Evolutionary conservation across 1,140 invertebrate species (phyloP).

Genomic region (Psix sp.): DNA sequence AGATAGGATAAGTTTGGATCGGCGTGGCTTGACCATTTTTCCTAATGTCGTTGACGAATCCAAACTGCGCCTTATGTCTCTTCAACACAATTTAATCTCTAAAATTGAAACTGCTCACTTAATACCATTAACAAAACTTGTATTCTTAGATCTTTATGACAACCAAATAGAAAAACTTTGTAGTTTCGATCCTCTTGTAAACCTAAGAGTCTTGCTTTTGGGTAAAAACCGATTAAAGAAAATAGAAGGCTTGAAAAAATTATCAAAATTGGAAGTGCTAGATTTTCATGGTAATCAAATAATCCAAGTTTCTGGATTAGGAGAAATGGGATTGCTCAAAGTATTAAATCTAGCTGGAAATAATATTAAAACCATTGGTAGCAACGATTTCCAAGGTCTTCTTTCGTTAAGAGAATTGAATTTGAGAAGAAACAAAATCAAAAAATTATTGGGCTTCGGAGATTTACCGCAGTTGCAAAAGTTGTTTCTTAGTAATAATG

Average conservation of each 20-base stretch:
- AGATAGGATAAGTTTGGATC: constrained; percentile 86
- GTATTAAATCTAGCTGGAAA: constrained; percentile 95
- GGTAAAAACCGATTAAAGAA: constrained; percentile 89
- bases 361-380: constrained; percentile 85
- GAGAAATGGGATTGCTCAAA: constrained; percentile 83
- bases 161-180: constrained; percentile 93
- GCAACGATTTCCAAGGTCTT: constrained; percentile 86
- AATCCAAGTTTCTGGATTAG: constrained; percentile 80
- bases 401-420: constrained; percentile 89
- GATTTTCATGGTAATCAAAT: constrained; percentile 95
- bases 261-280: constrained; percentile 89
- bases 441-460: constrained; percentile 87
- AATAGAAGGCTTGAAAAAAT: constrained; percentile 83
- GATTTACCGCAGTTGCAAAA: constrained; percentile 88
- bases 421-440: constrained; percentile 89
- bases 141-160: constrained; percentile 95
- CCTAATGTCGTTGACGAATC: constrained; percentile 88
- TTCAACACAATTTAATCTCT: constrained; percentile 93
- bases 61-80: constrained; percentile 87
- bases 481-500: constrained; percentile 91
- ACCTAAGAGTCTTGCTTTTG: constrained; percentile 89
- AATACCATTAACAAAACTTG: constrained; percentile 84
- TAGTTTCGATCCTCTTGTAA: constrained; percentile 84
- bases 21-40: constrained; percentile 84
- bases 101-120: constrained; percentile 82